phyloP scores from a whole-genome alignment of 1,140 invertebrate genomes.

The Penaeus indicus region DNA sequence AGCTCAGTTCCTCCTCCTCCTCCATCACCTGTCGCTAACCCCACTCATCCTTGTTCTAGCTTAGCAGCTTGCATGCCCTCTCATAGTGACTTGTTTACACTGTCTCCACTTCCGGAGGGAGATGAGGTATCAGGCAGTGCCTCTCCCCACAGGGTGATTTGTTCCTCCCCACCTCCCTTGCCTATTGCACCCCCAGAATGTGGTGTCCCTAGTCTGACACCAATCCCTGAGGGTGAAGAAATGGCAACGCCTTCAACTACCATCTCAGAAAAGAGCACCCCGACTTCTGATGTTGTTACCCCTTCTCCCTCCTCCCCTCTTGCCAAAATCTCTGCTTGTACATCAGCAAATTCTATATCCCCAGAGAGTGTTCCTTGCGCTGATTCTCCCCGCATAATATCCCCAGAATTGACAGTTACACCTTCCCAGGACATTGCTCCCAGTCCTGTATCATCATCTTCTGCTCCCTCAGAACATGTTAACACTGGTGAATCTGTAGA shows the following conservation, averaged over 20 bases:
- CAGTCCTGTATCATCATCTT: no score
- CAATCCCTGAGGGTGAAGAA: slow-evolving; percentile 48
- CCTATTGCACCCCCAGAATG: slow-evolving; percentile 10
- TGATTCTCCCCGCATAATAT: no score
- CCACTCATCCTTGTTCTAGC: slow-evolving; percentile 38
- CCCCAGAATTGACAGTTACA: no score
- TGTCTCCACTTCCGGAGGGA: slow-evolving; percentile 31
- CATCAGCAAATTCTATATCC: no score
- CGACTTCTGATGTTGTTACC: neutral
- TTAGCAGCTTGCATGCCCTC: slow-evolving; percentile 39
- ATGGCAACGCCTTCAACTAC: neutral
- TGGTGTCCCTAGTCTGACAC: slow-evolving; percentile 44
- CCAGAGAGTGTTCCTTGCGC: no score
- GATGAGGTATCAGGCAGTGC: slow-evolving; percentile 29
- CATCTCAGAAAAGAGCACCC: slow-evolving; percentile 1
- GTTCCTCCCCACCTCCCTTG: slow-evolving; percentile 30
- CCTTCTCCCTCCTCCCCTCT: slow-evolving; percentile 27
- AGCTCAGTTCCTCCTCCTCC: slow-evolving; percentile 43
- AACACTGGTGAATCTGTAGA: no score
- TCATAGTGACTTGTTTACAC: slow-evolving; percentile 43
- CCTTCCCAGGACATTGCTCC: no score
- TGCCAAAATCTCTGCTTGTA: neutral
- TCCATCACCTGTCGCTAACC: slow-evolving; percentile 45
- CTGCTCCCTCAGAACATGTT: no score
- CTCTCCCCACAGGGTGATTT: slow-evolving; percentile 16